Percentiles rank a stretch among this genome's conserved stretches.
phyloP scores from a whole-genome alignment of 2,797 vertebrate species.

The Hyperoplus lanceolatus region DNA sequence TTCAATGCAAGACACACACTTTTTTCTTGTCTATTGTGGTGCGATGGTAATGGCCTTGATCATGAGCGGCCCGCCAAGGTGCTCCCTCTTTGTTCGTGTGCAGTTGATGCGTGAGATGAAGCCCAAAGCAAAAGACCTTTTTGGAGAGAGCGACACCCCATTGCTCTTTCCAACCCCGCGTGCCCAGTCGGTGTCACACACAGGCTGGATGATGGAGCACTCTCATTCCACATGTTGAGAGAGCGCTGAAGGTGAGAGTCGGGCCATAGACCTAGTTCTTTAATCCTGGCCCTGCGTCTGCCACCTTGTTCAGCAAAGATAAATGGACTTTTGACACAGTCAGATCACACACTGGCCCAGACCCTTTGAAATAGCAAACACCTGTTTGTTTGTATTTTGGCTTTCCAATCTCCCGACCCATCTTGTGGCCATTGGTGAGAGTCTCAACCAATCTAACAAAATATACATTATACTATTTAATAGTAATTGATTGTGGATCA shows the following conservation, averaged over 20 bases:
- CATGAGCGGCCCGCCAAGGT: conserved; percentile 34
- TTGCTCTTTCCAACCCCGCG: conserved; percentile 78
- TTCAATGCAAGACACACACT: conserved; percentile 1
- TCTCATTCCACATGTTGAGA: conserved; percentile 82
- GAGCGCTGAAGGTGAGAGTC: conserved; percentile 83
- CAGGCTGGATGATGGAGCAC: conserved; percentile 82
- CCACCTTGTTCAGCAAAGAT: conserved; percentile 82
- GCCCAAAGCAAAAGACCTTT: conserved; percentile 65
- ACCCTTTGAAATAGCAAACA: conserved; percentile 70
- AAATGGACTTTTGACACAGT: conserved; percentile 82
- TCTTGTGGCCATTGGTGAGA: neutral
- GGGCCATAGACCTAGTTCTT: conserved; percentile 78
- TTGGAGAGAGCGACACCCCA: conserved; percentile 73
- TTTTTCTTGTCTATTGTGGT: conserved; percentile 4
- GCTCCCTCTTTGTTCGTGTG: conserved; percentile 56
- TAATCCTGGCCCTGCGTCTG: conserved; percentile 76
- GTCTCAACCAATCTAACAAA: conserved; percentile 8
- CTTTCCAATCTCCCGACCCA: conserved; percentile 41
- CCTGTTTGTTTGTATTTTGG: conserved; percentile 44
- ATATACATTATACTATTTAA: neutral
- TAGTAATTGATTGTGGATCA: neutral
- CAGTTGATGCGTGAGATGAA: conserved; percentile 66
- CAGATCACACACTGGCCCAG: conserved; percentile 56
- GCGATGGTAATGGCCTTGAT: conserved; percentile 51
- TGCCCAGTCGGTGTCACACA: conserved; percentile 76